Evolutionary conservation across 37 sponge, comb jelly and placozoan species (phyloP).

Genomic region (Spongia lamella): DNA sequence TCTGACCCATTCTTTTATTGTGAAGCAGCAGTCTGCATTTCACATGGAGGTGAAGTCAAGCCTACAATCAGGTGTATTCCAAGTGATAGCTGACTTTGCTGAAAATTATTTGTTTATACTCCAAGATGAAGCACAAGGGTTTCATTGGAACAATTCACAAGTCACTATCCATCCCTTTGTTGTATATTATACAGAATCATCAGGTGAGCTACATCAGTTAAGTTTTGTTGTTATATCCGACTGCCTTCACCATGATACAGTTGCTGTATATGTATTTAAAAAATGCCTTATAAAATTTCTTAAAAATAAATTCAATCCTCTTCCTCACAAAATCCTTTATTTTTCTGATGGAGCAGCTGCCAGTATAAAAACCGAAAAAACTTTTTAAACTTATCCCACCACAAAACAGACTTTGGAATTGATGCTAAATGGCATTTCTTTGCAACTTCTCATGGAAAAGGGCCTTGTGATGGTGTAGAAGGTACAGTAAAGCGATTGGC

Average conservation of each 20-base stretch:
- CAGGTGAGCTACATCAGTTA: conserved; percentile 16
- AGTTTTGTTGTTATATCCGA: conserved; percentile 52
- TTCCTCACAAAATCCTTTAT: conserved; percentile 29
- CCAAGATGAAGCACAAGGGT: conserved; percentile 52
- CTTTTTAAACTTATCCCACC: conserved; percentile 37
- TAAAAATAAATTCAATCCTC: not conserved
- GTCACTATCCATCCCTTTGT: conserved; percentile 53
- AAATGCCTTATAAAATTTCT: conserved; percentile 33
- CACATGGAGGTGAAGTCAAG: conserved; percentile 11
- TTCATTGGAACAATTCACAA: conserved; percentile 62
- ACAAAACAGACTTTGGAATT: conserved; percentile 41
- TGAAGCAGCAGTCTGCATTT: conserved; percentile 24
- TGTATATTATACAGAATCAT: conserved; percentile 17
- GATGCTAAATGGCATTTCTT: conserved; percentile 54
- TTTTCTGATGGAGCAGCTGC: conserved; percentile 45
- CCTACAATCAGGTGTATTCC: conserved; percentile 14
- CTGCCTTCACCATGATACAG: conserved; percentile 47
- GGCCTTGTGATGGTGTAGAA: conserved; percentile 53
- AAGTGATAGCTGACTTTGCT: conserved; percentile 37
- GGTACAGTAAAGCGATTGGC: conserved; percentile 45
- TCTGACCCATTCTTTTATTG: conserved; percentile 19
- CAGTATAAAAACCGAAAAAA: conserved; percentile 58
- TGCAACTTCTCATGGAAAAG: conserved; percentile 66
- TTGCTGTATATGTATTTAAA: conserved; percentile 38
- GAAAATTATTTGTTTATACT: conserved; percentile 52